Base-by-base conservation (phyloP, 2,113 vertebrate genomes). In the Pteruthius melanotis region DNA sequence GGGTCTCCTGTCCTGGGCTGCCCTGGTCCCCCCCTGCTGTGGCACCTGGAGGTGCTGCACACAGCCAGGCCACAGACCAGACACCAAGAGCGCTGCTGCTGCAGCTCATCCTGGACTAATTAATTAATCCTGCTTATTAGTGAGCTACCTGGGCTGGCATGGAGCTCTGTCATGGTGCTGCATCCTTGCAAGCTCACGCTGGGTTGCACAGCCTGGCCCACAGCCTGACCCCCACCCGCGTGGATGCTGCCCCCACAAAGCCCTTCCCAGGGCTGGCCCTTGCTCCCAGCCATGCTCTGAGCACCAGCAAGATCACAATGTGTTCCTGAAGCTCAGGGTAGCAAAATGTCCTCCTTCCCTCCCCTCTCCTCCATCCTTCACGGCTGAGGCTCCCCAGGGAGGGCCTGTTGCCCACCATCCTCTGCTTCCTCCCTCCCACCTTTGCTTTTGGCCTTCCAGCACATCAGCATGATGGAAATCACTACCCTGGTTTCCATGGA, bases 151-250 rank as follows among this genome's bases (percentile, higher is more conserved):
- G 42, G 44, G 72, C 53, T 39, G 54, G 30, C 5, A 1, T 0
- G 5, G n/a, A 63, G 72, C 30, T 74, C 52, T 16, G 37, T 2
- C 15, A 3, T 0, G 47, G 57, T n/a, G 88, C 60, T 78, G 50
- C 20, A 37, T 2, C 54, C 50, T 31, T 45, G 37, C 17, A 53
- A 40, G 72, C 59, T 74, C n/a, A 7, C 0, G 4, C 0, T 33
- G 77, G 26, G 50, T 30, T 61, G 7, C 50, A 42, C 35, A 71
- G 65, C 31, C 9, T 4, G 8, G 2, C 2, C 12, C 42, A 20
- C 27, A n/a, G 77, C 54, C 44, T 24, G 24, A 30, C 31, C 44
- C 49, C 8, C 2, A 1, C 1, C 44, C 0, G 0, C 7, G 28
- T 0, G 4, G 65, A 17, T 39, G 39, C 56, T 88, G 65, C 18